phyloP scores from a whole-genome alignment of 2,888 invertebrate species.

The Drosophila yooni region DNA sequence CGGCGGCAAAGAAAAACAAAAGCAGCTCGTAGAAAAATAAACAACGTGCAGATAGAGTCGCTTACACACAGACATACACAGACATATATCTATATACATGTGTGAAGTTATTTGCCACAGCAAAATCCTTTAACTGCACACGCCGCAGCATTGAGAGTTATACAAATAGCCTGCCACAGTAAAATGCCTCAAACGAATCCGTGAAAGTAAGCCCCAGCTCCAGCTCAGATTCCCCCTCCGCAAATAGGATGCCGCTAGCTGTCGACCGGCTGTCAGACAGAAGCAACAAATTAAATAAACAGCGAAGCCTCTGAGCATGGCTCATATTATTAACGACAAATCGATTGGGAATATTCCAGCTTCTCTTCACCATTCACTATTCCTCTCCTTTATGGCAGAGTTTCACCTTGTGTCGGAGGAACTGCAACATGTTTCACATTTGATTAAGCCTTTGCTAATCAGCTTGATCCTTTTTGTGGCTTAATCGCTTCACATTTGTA shows the following conservation, averaged over 20 bases:
- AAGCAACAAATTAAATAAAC: constrained; percentile 75
- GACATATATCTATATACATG: constrained; percentile 19
- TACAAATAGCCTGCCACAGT: constrained; percentile 67
- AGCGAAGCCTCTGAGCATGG: constrained; percentile 51
- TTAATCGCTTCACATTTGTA: constrained; percentile 82
- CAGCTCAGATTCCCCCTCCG: neutral
- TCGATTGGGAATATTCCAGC: constrained; percentile 49
- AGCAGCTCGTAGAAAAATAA: constrained; percentile 75
- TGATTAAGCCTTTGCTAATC: constrained; percentile 79
- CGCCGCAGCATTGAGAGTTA: constrained; percentile 67
- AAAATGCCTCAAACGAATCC: constrained; percentile 47
- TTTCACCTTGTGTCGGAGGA: constrained; percentile 2
- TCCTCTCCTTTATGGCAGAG: neutral
- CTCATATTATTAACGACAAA: constrained; percentile 74
- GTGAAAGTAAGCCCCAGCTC: constrained; percentile 11
- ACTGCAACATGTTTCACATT: constrained; percentile 41
- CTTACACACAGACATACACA: constrained; percentile 19
- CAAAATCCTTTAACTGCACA: constrained; percentile 81
- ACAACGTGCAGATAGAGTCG: constrained; percentile 57
- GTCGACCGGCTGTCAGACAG: constrained; percentile 52
- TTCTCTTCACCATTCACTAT: neutral
- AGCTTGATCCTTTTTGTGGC: constrained; percentile 79
- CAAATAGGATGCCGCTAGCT: constrained; percentile 41
- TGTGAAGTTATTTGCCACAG: constrained; percentile 67
- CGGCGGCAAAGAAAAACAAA: constrained; percentile 68